Evolutionary conservation across 35 echinoderm and acorn worm species (phyloP).

Genomic region (Ophioderma brevispina): DNA sequence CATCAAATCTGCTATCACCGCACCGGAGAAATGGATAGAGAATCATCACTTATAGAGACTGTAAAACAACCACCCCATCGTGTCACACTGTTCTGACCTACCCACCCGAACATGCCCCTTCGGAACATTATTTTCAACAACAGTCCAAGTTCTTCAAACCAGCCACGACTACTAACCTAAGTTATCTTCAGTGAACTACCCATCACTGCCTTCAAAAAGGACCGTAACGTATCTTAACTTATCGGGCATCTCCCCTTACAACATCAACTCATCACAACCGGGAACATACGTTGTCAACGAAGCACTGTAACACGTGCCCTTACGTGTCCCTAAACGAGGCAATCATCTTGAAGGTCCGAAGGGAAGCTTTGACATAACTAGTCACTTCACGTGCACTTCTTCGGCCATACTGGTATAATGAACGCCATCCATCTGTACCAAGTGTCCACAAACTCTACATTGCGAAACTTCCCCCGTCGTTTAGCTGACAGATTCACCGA

Average conservation of each 20-base stretch:
- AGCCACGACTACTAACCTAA: background rate
- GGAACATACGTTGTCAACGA: background rate
- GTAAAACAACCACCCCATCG: background rate
- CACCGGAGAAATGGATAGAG: background rate
- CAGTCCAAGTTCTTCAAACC: background rate
- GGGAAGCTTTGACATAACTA: background rate
- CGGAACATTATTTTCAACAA: background rate
- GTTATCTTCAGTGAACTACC: background rate
- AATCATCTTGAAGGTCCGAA: background rate
- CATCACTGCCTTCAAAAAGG: background rate
- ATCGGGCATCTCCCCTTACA: background rate
- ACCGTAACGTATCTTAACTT: background rate
- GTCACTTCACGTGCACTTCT: background rate
- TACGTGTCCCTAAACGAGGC: background rate
- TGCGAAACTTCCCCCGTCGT: background rate
- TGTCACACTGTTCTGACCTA: background rate
- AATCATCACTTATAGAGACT: background rate
- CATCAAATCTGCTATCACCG: background rate
- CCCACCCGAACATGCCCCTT: background rate
- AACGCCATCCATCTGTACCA: background rate
- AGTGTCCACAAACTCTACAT: background rate
- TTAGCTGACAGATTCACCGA: background rate
- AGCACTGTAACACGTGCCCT: background rate
- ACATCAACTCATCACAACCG: background rate
- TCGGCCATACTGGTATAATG: background rate